Conservation (phyloP, 1,140 invertebrate species). For the Heliconius melpomene region DNA sequence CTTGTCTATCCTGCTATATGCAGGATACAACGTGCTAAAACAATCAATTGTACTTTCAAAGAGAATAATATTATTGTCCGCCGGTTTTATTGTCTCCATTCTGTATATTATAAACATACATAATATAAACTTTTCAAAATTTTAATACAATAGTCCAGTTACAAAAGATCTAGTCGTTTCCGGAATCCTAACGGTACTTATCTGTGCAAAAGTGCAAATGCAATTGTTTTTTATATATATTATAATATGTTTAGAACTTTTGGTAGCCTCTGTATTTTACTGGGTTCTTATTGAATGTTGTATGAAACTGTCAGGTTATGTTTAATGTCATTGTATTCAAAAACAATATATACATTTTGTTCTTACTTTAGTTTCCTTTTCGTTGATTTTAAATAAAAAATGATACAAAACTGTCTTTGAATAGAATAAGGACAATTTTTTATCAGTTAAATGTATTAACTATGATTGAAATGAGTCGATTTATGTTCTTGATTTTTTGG, state of each 20-base stretch:
- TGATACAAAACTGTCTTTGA: too few species aligned
- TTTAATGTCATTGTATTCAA: too few species aligned
- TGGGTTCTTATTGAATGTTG: background rate
- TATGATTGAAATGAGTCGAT: too few species aligned
- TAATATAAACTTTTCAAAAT: background rate
- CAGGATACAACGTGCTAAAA: background rate
- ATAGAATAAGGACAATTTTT: too few species aligned
- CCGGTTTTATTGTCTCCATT: background rate
- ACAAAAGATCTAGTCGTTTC: conserved; percentile 4
- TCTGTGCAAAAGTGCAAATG: background rate
- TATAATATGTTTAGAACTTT: background rate
- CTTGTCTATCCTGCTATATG: too few species aligned
- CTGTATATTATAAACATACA: background rate
- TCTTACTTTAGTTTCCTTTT: too few species aligned
- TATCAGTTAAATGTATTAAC: too few species aligned
- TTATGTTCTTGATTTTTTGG: too few species aligned
- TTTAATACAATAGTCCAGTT: background rate
- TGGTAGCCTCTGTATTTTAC: background rate
- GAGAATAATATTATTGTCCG: background rate
- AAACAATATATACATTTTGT: too few species aligned
- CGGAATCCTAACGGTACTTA: background rate
- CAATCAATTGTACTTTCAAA: background rate
- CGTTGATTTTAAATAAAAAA: too few species aligned
- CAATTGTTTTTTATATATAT: background rate
- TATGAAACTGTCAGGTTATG: too few species aligned